Percentiles rank a stretch among this genome's conserved stretches.
phyloP scores from a whole-genome alignment of 1,140 invertebrate species.

The Zaprionus taronus region DNA sequence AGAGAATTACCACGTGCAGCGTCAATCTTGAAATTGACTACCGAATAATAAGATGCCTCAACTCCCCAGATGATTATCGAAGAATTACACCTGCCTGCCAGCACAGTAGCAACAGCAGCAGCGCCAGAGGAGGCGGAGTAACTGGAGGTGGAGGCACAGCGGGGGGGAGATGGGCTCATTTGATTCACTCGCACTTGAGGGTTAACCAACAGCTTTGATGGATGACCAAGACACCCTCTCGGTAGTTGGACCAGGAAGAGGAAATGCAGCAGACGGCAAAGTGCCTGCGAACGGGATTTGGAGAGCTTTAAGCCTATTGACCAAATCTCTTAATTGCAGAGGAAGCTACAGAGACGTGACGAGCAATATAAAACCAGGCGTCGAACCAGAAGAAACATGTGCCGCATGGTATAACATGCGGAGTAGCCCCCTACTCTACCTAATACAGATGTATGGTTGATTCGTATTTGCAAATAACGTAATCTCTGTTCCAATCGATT shows the following conservation, averaged over 20 bases:
- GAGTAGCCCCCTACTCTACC: neutral
- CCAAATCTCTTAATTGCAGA: slow-evolving; percentile 60
- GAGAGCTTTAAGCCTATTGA: slow-evolving; percentile 29
- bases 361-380: slow-evolving; percentile 40
- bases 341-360: slow-evolving; percentile 68
- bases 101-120: neutral
- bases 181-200: slow-evolving; percentile 23
- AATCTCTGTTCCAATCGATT: slow-evolving; percentile 30
- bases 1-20: slow-evolving; percentile 53
- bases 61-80: slow-evolving; percentile 67
- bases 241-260: slow-evolving; percentile 29
- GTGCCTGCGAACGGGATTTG: neutral
- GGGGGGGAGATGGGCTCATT: neutral
- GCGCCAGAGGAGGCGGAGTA: neutral
- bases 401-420: slow-evolving; percentile 30
- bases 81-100: slow-evolving; percentile 56
- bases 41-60: slow-evolving; percentile 59
- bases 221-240: slow-evolving; percentile 40
- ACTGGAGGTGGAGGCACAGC: neutral
- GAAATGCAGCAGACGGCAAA: slow-evolving; percentile 53
- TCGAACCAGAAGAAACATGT: slow-evolving; percentile 43
- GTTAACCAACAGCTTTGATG: slow-evolving; percentile 53
- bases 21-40: slow-evolving; percentile 66
- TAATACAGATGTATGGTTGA: neutral
- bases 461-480: slow-evolving; percentile 37